Conservation (phyloP, 1,140 invertebrate species). For the Zaprionus capensis region DNA sequence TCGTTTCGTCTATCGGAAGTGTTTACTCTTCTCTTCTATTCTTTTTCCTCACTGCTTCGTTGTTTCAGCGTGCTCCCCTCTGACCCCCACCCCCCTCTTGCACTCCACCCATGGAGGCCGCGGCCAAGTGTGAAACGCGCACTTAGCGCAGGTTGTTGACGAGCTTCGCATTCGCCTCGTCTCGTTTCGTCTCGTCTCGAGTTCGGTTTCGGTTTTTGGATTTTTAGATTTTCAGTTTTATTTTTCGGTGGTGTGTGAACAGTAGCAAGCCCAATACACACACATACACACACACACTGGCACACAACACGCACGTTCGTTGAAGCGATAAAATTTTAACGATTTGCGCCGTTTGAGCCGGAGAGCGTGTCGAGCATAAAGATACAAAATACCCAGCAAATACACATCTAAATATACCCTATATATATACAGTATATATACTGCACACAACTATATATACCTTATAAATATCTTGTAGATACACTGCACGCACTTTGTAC, state of each 20-base stretch:
- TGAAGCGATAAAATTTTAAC: slow-evolving; percentile 80
- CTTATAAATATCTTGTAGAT: slow-evolving; percentile 46
- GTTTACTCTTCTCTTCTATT: slow-evolving; percentile 11
- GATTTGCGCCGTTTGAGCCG: slow-evolving; percentile 73
- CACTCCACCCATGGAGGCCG: background rate
- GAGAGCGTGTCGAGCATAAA: slow-evolving; percentile 78
- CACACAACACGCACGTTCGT: slow-evolving; percentile 58
- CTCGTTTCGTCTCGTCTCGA: background rate
- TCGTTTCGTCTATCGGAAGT: slow-evolving; percentile 44
- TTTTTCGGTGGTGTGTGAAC: slow-evolving; percentile 43
- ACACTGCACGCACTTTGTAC: slow-evolving; percentile 80
- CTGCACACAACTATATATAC: slow-evolving; percentile 20
- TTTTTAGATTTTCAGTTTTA: slow-evolving; percentile 35
- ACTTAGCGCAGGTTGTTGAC: slow-evolving; percentile 40
- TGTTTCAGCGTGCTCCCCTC: background rate
- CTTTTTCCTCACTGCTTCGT: background rate
- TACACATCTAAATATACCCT: slow-evolving; percentile 42
- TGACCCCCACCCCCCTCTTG: background rate
- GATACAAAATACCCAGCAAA: slow-evolving; percentile 61
- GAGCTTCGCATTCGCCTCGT: background rate
- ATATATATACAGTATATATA: slow-evolving; percentile 21
- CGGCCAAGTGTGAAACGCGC: slow-evolving; percentile 46
- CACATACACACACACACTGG: slow-evolving; percentile 25
- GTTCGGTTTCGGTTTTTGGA: slow-evolving; percentile 23
- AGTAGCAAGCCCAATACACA: slow-evolving; percentile 35